Evolutionary conservation across 2,888 invertebrate genomes (phyloP).

Genomic region (Pasiphila rectangulata): DNA sequence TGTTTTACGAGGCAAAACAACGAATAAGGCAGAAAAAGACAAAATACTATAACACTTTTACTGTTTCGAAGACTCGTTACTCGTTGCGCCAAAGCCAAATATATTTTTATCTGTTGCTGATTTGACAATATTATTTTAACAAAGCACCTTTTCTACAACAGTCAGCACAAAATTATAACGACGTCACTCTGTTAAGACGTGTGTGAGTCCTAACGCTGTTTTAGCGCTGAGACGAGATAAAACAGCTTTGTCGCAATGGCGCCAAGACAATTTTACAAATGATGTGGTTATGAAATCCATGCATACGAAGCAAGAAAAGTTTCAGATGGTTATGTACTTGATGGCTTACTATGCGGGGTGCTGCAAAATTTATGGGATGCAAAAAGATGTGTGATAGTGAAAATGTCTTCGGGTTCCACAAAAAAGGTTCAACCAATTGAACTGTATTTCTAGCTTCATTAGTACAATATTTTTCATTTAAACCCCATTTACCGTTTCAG

Average conservation of each 20-base stretch:
- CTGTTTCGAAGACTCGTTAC: no score
- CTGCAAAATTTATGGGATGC: background rate
- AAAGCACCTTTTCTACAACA: background rate
- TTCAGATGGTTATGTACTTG: constrained; percentile 1
- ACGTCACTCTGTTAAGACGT: background rate
- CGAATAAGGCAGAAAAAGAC: no score
- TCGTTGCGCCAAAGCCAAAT: no score
- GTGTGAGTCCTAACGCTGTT: background rate
- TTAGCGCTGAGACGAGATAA: no score
- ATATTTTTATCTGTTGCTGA: no score
- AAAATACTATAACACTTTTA: no score
- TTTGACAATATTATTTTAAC: no score
- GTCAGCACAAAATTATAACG: background rate
- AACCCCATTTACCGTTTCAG: no score
- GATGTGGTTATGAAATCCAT: constrained; percentile 11
- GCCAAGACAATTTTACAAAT: constrained; percentile 18
- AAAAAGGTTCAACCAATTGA: no score
- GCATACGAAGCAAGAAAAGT: constrained; percentile 7
- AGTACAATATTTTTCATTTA: no score
- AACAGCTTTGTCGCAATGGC: constrained; percentile 9
- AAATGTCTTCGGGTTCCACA: background rate
- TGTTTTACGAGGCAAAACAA: no score
- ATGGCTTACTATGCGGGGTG: background rate
- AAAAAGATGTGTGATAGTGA: background rate
- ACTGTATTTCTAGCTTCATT: no score